A percentile compares a stretch with the other conserved stretches of the same genome.
Conservation (phyloP, 2,888 invertebrate species). For the Stenotaenia linearis region DNA sequence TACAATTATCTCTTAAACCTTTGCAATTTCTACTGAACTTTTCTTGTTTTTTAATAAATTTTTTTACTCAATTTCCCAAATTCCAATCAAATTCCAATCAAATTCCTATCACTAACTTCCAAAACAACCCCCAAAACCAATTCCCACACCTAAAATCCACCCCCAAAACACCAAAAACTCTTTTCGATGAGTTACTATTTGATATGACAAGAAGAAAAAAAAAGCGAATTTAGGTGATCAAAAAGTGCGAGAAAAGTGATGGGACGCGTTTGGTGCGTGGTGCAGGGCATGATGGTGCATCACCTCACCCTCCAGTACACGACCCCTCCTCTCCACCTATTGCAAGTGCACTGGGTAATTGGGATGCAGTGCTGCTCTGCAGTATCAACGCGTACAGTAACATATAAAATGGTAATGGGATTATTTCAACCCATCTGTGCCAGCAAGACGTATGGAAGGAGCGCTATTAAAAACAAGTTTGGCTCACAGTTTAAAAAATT, state of each 20-base stretch:
- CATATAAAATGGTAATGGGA: constrained; percentile 29
- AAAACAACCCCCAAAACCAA: too few species aligned
- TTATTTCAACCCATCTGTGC: constrained; percentile 29
- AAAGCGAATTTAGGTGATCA: background rate
- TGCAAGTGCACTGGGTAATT: constrained; percentile 7
- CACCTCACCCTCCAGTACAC: background rate
- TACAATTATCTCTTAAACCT: too few species aligned
- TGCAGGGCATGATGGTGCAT: background rate
- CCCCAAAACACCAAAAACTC: too few species aligned
- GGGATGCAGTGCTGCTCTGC: constrained; percentile 24
- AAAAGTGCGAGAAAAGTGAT: background rate
- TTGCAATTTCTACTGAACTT: too few species aligned
- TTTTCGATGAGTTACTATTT: background rate
- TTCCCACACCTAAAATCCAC: too few species aligned
- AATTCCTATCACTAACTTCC: too few species aligned
- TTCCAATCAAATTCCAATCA: too few species aligned
- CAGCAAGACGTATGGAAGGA: constrained; percentile 22
- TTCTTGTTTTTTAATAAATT: too few species aligned
- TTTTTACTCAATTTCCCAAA: too few species aligned
- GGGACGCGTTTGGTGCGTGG: background rate
- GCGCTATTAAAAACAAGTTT: constrained; percentile 32
- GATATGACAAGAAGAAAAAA: background rate
- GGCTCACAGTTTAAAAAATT: constrained; percentile 31
- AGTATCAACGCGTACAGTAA: constrained; percentile 14
- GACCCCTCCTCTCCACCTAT: background rate